phyloP scores from a whole-genome alignment of 2,113 vertebrate species.

The Pelusios castaneus region DNA sequence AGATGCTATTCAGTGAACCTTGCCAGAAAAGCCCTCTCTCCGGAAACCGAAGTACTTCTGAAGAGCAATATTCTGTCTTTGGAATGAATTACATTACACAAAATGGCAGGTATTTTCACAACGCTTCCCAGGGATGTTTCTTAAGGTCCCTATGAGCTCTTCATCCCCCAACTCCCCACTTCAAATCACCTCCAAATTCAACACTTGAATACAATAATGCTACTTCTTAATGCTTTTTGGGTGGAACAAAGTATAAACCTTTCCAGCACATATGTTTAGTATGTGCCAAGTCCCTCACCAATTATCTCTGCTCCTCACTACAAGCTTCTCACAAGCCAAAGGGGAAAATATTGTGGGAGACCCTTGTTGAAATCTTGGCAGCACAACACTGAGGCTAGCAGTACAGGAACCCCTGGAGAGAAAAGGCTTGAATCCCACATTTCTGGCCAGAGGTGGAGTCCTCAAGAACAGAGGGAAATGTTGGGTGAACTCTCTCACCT shows the following conservation, averaged over 20 bases:
- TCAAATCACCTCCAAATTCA: neutral
- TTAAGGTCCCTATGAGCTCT: neutral
- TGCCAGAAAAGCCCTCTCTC: neutral
- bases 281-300: neutral
- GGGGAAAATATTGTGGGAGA: neutral
- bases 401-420: neutral
- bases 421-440: neutral
- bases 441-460: neutral
- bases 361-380: neutral
- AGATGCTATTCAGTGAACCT: neutral
- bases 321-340: neutral
- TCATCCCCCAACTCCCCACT: neutral
- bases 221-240: neutral
- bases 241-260: neutral
- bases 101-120: neutral
- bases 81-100: neutral
- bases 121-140: neutral
- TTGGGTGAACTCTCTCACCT: neutral
- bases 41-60: neutral
- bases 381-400: neutral
- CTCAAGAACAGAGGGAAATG: too few relatives aligned
- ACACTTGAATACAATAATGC: neutral
- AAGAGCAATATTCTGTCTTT: neutral
- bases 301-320: neutral
- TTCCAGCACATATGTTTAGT: neutral